Conservation (phyloP, 2,113 vertebrate genomes). For the Plotosus lineatus region DNA sequence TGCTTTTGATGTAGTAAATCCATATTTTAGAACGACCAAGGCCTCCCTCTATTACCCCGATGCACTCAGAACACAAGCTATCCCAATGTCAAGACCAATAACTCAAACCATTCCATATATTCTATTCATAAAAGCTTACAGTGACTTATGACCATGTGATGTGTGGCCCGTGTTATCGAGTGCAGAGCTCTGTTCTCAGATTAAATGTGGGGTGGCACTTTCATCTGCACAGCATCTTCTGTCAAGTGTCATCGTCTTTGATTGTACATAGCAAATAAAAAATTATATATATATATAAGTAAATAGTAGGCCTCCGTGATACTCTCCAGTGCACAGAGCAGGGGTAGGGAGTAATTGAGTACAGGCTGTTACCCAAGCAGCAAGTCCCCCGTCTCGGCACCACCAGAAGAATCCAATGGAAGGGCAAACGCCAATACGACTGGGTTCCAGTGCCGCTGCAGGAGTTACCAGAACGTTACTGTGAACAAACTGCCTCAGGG, state of each 20-base stretch:
- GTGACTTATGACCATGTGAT: slow-evolving; percentile 30
- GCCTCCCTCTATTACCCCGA: slow-evolving; percentile 28
- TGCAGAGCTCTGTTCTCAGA: not conserved
- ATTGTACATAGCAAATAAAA: not conserved
- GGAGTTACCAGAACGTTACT: too few relatives aligned
- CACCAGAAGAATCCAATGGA: too few relatives aligned
- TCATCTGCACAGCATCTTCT: not conserved
- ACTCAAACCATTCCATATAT: slow-evolving; percentile 35
- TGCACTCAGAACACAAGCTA: not conserved
- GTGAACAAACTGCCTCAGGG: too few relatives aligned
- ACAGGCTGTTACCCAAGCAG: too few relatives aligned
- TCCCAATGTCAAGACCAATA: slow-evolving; percentile 30
- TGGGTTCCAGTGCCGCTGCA: too few relatives aligned
- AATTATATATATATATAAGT: not conserved
- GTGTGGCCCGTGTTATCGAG: not conserved
- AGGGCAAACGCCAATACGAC: too few relatives aligned
- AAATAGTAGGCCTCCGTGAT: too few relatives aligned
- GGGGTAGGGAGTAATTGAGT: too few relatives aligned
- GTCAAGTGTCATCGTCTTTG: not conserved
- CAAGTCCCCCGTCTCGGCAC: too few relatives aligned
- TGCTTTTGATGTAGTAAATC: slow-evolving; percentile 25
- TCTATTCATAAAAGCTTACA: not conserved
- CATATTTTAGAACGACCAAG: slow-evolving; percentile 24
- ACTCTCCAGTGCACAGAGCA: too few relatives aligned
- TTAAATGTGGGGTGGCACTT: not conserved